Percentiles rank a stretch among this genome's conserved stretches.
Conservation (phyloP, 2,888 invertebrate genomes). For the Drosophila kambysellisi region DNA sequence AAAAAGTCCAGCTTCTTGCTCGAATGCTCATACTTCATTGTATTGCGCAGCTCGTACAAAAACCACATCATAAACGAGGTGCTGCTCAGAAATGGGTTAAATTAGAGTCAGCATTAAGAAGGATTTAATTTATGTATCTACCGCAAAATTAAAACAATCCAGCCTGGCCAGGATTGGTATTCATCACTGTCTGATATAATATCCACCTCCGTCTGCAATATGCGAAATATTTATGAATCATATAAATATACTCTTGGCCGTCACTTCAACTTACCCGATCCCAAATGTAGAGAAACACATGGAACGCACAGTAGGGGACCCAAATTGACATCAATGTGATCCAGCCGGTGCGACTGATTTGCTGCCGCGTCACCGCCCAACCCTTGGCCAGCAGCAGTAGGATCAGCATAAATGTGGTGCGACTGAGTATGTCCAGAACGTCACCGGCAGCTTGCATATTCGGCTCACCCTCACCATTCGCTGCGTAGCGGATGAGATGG, state of each 20-base stretch:
- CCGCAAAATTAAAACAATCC: slow-evolving; percentile 94
- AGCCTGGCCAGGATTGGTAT: slow-evolving; percentile 99
- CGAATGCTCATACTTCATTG: slow-evolving; percentile 93
- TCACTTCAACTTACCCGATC: slow-evolving; percentile 91
- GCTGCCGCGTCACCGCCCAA: slow-evolving; percentile 97
- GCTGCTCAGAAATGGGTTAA: slow-evolving; percentile 82
- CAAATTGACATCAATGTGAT: slow-evolving; percentile 88
- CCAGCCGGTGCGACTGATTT: slow-evolving; percentile 93
- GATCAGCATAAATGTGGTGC: slow-evolving; percentile 97
- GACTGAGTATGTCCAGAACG: slow-evolving; percentile 95
- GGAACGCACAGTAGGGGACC: slow-evolving; percentile 95
- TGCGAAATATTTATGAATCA: neutral
- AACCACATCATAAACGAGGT: slow-evolving; percentile 95
- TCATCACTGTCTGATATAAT: slow-evolving; percentile 98
- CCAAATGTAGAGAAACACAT: slow-evolving; percentile 97
- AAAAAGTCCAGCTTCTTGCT: slow-evolving; percentile 95
- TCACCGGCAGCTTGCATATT: slow-evolving; percentile 94
- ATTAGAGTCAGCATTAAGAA: neutral
- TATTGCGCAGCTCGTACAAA: slow-evolving; percentile 90
- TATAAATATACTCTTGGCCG: neutral
- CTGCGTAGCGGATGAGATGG: slow-evolving; percentile 95
- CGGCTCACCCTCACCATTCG: slow-evolving; percentile 95
- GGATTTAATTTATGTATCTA: slow-evolving; percentile 34
- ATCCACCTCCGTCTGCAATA: slow-evolving; percentile 95
- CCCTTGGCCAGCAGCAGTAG: slow-evolving; percentile 97